Conservation (phyloP, 1,140 invertebrate species). For the Neelides sp. region DNA sequence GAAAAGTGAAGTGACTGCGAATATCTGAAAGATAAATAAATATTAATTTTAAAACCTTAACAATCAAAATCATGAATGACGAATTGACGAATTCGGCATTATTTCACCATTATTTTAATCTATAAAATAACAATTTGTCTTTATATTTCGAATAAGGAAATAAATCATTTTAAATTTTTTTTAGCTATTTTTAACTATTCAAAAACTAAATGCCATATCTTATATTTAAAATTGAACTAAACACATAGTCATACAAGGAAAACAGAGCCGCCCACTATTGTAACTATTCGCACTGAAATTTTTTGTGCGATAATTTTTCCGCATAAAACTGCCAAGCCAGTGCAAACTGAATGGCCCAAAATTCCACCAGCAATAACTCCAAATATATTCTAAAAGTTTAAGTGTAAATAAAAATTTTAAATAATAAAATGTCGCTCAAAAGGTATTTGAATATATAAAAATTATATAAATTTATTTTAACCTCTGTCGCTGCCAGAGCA, state of each 20-base stretch:
- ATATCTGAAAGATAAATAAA: conserved; percentile 71
- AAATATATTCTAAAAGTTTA: conserved; percentile 56
- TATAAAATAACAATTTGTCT: background rate
- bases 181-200: background rate
- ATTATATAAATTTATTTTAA: conserved; percentile 33
- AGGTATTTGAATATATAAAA: background rate
- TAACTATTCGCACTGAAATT: conserved; percentile 81
- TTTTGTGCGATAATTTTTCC: conserved; percentile 87
- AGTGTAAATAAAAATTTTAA: background rate
- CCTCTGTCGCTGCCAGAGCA: conserved; percentile 75
- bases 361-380: conserved; percentile 86
- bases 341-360: conserved; percentile 85
- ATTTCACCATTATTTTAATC: background rate
- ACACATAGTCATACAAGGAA: too few species aligned
- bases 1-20: conserved; percentile 74
- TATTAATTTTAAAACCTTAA: background rate
- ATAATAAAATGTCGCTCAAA: background rate
- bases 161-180: conserved; percentile 9
- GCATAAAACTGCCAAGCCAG: conserved; percentile 86
- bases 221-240: too few species aligned
- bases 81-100: background rate
- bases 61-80: background rate
- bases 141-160: background rate
- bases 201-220: background rate
- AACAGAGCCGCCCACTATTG: too few species aligned